Base-by-base conservation (phyloP, 2,797 vertebrate genomes). In the Sciurus vulgaris region DNA sequence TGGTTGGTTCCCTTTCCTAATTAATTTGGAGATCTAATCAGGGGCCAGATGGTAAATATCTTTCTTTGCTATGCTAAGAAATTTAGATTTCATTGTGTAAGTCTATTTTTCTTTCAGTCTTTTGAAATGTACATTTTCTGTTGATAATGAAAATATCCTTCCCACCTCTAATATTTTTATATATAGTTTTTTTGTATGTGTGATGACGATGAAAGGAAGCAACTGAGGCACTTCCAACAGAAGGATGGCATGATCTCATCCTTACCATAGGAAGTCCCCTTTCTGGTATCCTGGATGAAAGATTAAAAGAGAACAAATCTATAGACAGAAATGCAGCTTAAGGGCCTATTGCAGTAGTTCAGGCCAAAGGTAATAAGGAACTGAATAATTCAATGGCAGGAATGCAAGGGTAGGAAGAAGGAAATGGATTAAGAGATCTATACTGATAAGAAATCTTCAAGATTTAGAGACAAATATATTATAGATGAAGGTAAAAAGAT, bases 61-160 rank as follows among this genome's bases (percentile, higher is more conserved):
- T 51, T 73, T 88, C 28, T 61, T 59, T 65, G 41, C 33, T 17
- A 86, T 76, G 33, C 20, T 86, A 87, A 86, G 44, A 90, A 63
- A 33, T 67, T 93, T 33, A 84, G 20, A 86, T 61, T 86, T 87
- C 86, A 85, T 33, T 88, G n/a, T 41, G 4, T 14, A 79, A 15
- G 65, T 86, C 67, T 86, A 6, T 69, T 77, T 86, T 94, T 91
- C 49, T 54, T 83, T 89, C 13, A 61, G 20, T 4, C n/a, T 38
- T 84, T 72, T 22, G 87, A 96, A 95, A 83, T 79, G 30, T 1
- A 69, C n/a, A 65, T 86, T 18, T 76, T 86, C 47, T 86, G 94
- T 86, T 92, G 44, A 86, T 95, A 86, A 92, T 85, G 82, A 90
- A 81, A 95, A 77, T 90, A 17, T 95, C 18, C 54, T 91, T 56